Conservation (phyloP, 2,797 vertebrate genomes). For the Melanotaenia maccullochi region DNA sequence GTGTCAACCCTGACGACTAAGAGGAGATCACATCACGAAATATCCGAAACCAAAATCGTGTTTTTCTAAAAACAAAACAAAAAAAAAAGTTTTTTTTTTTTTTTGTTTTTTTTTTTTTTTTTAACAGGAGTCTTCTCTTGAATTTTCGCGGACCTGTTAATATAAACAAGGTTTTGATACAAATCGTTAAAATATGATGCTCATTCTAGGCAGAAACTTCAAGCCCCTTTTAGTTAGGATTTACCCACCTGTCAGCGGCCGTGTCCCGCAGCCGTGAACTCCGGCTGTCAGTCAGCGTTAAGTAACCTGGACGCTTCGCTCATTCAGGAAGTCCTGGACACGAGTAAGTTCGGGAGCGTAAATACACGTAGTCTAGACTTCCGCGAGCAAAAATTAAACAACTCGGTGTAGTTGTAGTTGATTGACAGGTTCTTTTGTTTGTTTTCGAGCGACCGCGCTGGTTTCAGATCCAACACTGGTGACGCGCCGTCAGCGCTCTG, state of each 20-base stretch:
- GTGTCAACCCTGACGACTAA: slow-evolving; percentile 15
- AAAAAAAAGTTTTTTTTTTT: no score
- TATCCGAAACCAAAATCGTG: background rate
- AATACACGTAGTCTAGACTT: slow-evolving; percentile 47
- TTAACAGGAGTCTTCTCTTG: no score
- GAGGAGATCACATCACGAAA: background rate
- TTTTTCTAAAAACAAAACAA: background rate
- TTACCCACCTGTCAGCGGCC: slow-evolving; percentile 56
- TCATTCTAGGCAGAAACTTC: background rate
- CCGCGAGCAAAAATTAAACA: slow-evolving; percentile 12
- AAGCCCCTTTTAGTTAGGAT: background rate
- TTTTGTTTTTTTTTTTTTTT: no score
- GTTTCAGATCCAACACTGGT: background rate
- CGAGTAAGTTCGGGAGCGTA: slow-evolving; percentile 5
- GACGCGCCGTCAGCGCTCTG: background rate
- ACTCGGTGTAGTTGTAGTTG: no score
- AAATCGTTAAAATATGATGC: background rate
- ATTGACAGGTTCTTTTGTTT: background rate
- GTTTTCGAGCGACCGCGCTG: background rate
- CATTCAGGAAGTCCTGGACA: slow-evolving; percentile 69
- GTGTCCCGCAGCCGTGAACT: slow-evolving; percentile 26
- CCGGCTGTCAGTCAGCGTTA: slow-evolving; percentile 9
- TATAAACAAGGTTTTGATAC: background rate
- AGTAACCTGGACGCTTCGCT: slow-evolving; percentile 27
- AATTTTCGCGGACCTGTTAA: background rate